phyloP scores from a whole-genome alignment of 2,888 invertebrate species.

The Asteroscopus sphinx region DNA sequence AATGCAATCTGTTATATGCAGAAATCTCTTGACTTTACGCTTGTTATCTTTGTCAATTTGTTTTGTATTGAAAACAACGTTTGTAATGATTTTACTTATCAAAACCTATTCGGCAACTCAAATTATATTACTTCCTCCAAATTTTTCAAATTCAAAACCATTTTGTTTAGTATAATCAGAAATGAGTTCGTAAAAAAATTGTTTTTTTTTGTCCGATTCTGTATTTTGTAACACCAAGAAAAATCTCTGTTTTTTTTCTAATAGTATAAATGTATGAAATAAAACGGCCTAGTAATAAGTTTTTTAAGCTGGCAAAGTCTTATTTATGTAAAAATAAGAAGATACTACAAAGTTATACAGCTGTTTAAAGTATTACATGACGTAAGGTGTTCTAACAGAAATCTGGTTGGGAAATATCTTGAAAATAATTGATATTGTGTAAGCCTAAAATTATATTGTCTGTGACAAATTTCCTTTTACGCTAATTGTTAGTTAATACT shows the following conservation, averaged over 20 bases:
- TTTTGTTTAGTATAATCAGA: not conserved
- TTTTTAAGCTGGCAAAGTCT: not conserved
- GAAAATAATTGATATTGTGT: conserved; percentile 73
- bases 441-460: conserved; percentile 73
- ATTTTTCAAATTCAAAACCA: not conserved
- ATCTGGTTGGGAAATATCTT: conserved; percentile 52
- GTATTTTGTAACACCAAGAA: not conserved
- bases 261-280: not conserved
- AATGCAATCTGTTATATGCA: not conserved
- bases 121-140: not conserved
- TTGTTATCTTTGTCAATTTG: not conserved
- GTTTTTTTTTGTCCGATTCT: too few relatives aligned
- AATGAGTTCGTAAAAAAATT: too few relatives aligned
- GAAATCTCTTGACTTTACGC: not conserved
- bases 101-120: not conserved
- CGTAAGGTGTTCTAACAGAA: conserved; percentile 5
- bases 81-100: not conserved
- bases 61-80: not conserved
- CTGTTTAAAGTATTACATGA: not conserved
- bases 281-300: not conserved
- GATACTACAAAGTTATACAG: not conserved
- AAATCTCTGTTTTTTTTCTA: not conserved
- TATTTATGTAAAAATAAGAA: conserved; percentile 1
- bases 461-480: conserved; percentile 74
- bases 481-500: conserved; percentile 75